Percentiles rank a stretch among this genome's conserved stretches.
phyloP scores from a whole-genome alignment of 2,888 invertebrate genomes.

The Zhuqinia jingwanae region DNA sequence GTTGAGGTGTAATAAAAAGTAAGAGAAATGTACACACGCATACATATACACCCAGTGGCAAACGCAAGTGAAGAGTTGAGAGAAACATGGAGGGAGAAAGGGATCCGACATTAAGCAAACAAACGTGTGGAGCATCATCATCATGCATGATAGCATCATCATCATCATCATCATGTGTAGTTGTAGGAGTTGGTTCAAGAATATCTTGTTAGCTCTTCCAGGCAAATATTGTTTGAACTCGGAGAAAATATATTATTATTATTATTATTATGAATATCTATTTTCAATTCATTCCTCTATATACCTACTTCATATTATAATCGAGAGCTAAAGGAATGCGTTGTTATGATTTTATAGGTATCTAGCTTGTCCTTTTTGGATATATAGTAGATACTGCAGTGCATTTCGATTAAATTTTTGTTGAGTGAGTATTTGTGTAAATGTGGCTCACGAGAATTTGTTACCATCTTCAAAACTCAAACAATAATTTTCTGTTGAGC shows the following conservation, averaged over 20 bases:
- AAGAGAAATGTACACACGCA: no score
- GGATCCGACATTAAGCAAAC: no score
- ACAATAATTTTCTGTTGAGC: conserved; percentile 21
- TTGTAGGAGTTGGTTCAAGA: background rate
- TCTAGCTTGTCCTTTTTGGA: background rate
- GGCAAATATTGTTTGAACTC: conserved; percentile 47
- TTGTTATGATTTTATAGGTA: background rate
- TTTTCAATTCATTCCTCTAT: no score
- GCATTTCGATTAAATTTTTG: conserved; percentile 6
- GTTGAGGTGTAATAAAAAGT: conserved; percentile 9
- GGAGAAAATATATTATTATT: conserved; percentile 4
- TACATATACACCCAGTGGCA: no score
- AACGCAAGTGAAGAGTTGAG: no score
- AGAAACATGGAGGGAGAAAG: background rate
- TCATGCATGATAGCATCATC: background rate
- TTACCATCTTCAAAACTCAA: conserved; percentile 2
- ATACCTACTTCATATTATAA: no score
- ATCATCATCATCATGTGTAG: background rate
- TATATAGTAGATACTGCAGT: background rate
- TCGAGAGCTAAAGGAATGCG: background rate
- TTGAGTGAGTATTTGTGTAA: background rate
- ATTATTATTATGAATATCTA: conserved; percentile 2
- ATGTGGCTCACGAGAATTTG: conserved; percentile 43
- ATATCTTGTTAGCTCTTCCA: conserved; percentile 58
- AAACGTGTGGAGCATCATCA: background rate